These are phyloP conservation scores for Poecile atricapillus DNA, from an alignment of 2,113 vertebrate genomes.

Conservation along the genomic window DNA sequence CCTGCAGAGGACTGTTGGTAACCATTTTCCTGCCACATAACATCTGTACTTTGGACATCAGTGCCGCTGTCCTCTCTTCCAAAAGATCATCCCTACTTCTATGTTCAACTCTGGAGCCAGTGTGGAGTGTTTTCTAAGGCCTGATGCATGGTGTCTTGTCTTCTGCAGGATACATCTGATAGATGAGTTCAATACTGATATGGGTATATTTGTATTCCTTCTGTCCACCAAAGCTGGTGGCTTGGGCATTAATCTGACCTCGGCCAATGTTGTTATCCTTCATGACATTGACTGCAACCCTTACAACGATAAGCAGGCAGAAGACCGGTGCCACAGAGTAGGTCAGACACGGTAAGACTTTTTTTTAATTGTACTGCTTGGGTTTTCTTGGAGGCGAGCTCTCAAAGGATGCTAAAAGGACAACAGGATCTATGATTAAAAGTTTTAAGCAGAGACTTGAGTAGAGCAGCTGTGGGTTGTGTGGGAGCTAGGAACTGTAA, in stretches of 20 bases:
- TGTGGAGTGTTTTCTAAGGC: background rate
- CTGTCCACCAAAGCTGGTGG: slow-evolving; percentile 96
- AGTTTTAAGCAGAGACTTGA: background rate
- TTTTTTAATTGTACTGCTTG: rapidly evolving
- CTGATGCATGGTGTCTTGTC: background rate
- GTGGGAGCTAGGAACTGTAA: background rate
- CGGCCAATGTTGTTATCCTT: slow-evolving; percentile 94
- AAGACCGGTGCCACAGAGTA: slow-evolving; percentile 94
- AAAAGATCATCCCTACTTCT: background rate
- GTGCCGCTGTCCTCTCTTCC: background rate
- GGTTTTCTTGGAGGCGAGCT: background rate
- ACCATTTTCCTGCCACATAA: background rate
- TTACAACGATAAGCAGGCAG: slow-evolving; percentile 97
- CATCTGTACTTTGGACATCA: background rate
- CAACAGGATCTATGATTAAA: background rate
- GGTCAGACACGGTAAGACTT: slow-evolving; percentile 86
- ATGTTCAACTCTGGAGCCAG: background rate
- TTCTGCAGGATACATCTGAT: slow-evolving; percentile 89
- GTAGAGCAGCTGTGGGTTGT: background rate
- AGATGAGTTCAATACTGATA: slow-evolving; percentile 92
- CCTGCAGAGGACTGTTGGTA: background rate
- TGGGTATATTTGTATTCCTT: slow-evolving; percentile 92
- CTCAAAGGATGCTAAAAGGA: background rate
- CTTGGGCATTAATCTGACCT: slow-evolving; percentile 94
- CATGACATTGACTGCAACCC: slow-evolving; percentile 98